Conservation (phyloP, 2,888 invertebrate species). For the Julus scanicus region DNA sequence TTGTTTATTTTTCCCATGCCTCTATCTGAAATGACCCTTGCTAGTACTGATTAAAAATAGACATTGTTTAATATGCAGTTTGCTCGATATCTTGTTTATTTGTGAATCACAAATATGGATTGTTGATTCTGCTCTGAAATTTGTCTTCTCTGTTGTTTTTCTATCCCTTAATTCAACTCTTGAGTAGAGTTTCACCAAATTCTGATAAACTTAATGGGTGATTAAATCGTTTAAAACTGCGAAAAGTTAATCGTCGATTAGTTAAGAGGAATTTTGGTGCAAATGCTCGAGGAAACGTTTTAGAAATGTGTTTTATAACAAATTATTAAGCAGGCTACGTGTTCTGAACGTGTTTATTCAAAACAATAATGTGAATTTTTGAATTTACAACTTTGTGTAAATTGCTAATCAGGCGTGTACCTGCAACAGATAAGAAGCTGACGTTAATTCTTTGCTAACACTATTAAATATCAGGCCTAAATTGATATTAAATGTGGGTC, state of each 20-base stretch:
- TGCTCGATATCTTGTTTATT: constrained; percentile 8
- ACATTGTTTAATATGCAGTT: constrained; percentile 38
- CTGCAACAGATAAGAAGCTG: constrained; percentile 29
- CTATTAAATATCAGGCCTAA: constrained; percentile 26
- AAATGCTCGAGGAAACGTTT: too few relatives aligned
- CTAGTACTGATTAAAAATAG: constrained; percentile 16
- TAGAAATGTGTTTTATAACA: background rate
- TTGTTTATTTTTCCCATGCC: constrained; percentile 9
- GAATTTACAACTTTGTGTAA: background rate
- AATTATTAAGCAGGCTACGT: too few relatives aligned
- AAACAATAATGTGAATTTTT: background rate
- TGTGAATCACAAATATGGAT: background rate
- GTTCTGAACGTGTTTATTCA: background rate
- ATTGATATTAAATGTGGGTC: constrained; percentile 36
- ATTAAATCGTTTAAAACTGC: background rate
- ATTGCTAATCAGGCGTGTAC: background rate
- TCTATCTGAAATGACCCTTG: background rate
- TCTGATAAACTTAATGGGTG: background rate
- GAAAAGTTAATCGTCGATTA: background rate
- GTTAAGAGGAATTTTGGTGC: background rate
- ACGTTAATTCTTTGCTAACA: constrained; percentile 21
- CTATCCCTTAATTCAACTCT: background rate
- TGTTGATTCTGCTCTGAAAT: background rate
- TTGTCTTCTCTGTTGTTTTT: background rate
- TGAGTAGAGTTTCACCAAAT: background rate